Evolutionary conservation across 92 coral and sea anemone genomes (phyloP).

Genomic region (Blastomussa wellsi): DNA sequence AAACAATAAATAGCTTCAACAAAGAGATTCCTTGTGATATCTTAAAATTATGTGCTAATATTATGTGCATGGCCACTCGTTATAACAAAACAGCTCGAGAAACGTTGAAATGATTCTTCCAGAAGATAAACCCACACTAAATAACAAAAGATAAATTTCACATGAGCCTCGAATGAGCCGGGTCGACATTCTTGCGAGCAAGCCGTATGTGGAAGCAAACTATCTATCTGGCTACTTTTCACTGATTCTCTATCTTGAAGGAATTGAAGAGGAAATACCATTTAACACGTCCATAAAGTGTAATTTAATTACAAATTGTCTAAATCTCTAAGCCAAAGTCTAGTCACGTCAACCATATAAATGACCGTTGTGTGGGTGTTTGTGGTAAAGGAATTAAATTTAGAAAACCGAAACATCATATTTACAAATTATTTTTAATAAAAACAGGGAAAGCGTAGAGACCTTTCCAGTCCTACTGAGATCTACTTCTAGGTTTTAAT

Average conservation of each 20-base stretch:
- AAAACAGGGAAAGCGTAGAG: not conserved
- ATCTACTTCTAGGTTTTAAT: too few species aligned
- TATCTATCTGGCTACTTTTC: conserved; percentile 11
- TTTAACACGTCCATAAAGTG: not conserved
- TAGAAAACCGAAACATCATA: not conserved
- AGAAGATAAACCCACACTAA: not conserved
- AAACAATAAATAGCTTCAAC: conserved; percentile 40
- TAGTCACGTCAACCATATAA: not conserved
- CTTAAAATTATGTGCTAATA: conserved; percentile 7
- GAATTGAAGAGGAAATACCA: conserved; percentile 3
- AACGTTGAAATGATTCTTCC: not conserved
- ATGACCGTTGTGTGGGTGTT: not conserved
- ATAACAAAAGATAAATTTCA: not conserved
- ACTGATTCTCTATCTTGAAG: not conserved
- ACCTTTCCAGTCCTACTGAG: not conserved
- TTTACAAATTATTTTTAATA: not conserved
- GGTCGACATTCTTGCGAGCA: not conserved
- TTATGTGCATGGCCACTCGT: not conserved
- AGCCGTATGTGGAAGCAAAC: not conserved
- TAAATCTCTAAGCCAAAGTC: not conserved
- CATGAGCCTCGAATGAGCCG: not conserved
- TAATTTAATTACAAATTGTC: conserved; percentile 18
- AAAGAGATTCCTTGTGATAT: not conserved
- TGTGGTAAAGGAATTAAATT: not conserved
- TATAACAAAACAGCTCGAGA: not conserved